These are phyloP conservation scores for Sphaeramia orbicularis DNA, from an alignment of 2,797 vertebrate genomes.

Conservation along the genomic window DNA sequence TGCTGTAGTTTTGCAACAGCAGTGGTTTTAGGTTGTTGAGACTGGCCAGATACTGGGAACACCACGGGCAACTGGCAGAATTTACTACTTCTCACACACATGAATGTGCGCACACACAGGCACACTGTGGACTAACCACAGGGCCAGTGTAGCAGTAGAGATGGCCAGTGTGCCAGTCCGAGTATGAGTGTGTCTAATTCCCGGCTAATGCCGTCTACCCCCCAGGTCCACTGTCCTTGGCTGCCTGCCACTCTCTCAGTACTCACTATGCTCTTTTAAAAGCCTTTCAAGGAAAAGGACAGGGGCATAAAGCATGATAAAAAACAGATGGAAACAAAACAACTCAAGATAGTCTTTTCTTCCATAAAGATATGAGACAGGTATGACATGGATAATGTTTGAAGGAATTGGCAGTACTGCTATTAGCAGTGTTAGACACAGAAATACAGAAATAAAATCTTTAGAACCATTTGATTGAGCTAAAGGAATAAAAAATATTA, in stretches of 20 bases:
- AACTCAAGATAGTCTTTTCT: constrained; percentile 10
- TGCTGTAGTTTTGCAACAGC: constrained; percentile 15
- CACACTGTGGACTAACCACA: constrained; percentile 41
- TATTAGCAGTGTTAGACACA: background rate
- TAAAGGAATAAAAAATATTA: background rate
- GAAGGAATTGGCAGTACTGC: background rate
- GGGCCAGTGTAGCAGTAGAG: constrained; percentile 54
- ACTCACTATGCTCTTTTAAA: constrained; percentile 78
- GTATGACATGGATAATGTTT: constrained; percentile 23
- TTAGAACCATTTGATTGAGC: background rate
- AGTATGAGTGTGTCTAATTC: constrained; percentile 76
- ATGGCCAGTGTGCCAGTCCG: constrained; percentile 72
- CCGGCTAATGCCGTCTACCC: constrained; percentile 79
- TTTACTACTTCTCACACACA: constrained; percentile 36
- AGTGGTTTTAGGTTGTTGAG: constrained; percentile 20
- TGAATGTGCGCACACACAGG: background rate
- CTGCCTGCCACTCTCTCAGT: constrained; percentile 79
- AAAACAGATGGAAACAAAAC: constrained; percentile 24
- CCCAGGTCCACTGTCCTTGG: constrained; percentile 78
- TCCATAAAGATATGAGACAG: constrained; percentile 21
- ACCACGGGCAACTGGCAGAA: constrained; percentile 55
- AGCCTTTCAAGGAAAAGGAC: constrained; percentile 75
- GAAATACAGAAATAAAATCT: background rate
- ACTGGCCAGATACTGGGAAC: constrained; percentile 41
- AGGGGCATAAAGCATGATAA: constrained; percentile 50